Evolutionary conservation across 2,888 invertebrate genomes (phyloP), one percentile per base, ranked within the genome.

Genomic region (Globia sparganii): DNA sequence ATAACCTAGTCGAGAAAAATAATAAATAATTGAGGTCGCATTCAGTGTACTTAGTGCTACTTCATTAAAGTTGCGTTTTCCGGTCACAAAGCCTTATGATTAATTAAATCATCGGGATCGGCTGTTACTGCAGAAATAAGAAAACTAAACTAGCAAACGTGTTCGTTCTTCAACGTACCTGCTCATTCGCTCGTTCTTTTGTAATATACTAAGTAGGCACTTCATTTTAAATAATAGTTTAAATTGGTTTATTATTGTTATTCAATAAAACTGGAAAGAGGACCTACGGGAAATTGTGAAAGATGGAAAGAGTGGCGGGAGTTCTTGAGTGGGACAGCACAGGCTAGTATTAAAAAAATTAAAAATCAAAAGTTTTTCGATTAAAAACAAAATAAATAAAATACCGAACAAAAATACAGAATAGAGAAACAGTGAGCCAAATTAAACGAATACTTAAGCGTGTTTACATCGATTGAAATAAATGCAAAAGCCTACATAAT

Each of bases 51-150:
- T n/a, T n/a, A 69, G 61, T 61, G 58, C 15, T n/a, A 77, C 9
- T 61, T 53, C 25, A 72, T 78, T 56, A 71, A 53, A 61, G 13
- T 78, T 64, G 53, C 21, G 79, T 74, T 73, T 84, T 84, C 79
- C 64, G 58, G 72, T 37, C 31, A 59, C 70, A 66, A 49, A 66
- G 37, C 21, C 28, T 49, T 75, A 58, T 64, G 81, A 56, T 75
- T 56, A 66, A 72, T 68, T 58, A 40, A 34, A 67, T 53, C 34
- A 34, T 46, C 56, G 34, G 56, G 69, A 37, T 58, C 56, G 34
- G 15, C 28, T 62, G 56, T 58, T 62, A 31, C 25, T 31, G 21
- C n/a, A 15, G 28, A 40, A 18, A n/a, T n/a, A 58, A 75, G 56
- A 62, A 75, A 67, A 81, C 28, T 40, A 64, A 72, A 72, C 31